A percentile compares a stretch with the other conserved stretches of the same genome.
These are phyloP conservation scores for Anoplolepis gracilipes DNA, from an alignment of 1,140 invertebrate genomes.

Conservation along the genomic window DNA sequence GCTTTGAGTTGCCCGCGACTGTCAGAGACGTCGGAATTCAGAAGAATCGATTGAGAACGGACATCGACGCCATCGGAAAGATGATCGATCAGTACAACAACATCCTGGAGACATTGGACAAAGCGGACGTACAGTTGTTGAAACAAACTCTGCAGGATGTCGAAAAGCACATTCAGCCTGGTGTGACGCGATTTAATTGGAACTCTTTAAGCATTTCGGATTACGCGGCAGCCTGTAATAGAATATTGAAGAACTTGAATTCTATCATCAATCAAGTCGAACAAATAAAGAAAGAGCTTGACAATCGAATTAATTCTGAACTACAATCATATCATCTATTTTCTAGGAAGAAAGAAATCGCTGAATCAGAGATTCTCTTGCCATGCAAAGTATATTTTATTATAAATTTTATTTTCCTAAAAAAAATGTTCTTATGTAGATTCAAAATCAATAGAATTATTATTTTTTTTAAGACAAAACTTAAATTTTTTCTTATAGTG, in stretches of 20 bases:
- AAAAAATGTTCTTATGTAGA: too few relatives aligned
- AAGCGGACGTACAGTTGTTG: conserved; percentile 89
- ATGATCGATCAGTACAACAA: conserved; percentile 89
- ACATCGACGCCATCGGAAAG: conserved; percentile 87
- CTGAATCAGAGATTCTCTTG: conserved; percentile 54
- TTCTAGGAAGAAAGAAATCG: conserved; percentile 75
- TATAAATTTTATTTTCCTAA: neutral
- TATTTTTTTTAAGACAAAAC: neutral
- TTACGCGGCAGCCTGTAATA: conserved; percentile 88
- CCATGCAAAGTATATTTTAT: conserved; percentile 78
- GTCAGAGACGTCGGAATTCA: conserved; percentile 90
- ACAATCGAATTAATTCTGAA: conserved; percentile 86
- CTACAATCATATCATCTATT: conserved; percentile 88
- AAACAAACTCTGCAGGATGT: conserved; percentile 90
- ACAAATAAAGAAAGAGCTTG: conserved; percentile 91
- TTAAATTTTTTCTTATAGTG: neutral
- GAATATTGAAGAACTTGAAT: conserved; percentile 87
- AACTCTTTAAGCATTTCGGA: conserved; percentile 92
- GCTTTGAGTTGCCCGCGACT: conserved; percentile 89
- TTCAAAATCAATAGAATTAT: conserved; percentile 25
- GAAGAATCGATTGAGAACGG: conserved; percentile 88
- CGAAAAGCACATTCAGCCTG: conserved; percentile 92
- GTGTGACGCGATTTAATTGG: conserved; percentile 93
- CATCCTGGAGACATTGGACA: conserved; percentile 87
- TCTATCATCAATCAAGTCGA: conserved; percentile 91